Conservation (phyloP, 1,140 invertebrate species). For the Scylla paramamosain region DNA sequence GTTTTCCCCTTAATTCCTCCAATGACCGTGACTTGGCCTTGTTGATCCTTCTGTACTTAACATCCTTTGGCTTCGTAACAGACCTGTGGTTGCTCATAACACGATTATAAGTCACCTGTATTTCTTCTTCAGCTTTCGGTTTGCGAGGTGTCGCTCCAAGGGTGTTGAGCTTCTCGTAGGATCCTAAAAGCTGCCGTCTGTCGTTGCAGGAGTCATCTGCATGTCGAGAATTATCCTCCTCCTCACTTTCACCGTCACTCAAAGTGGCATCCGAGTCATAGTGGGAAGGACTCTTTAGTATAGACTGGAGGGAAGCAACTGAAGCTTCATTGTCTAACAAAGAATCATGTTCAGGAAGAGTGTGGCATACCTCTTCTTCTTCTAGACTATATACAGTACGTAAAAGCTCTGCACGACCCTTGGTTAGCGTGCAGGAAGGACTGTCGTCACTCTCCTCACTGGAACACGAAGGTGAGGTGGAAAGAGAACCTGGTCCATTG, state of each 20-base stretch:
- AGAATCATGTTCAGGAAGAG: slow-evolving; percentile 48
- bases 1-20: slow-evolving; percentile 89
- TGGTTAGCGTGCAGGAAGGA: slow-evolving; percentile 73
- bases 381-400: slow-evolving; percentile 69
- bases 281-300: slow-evolving; percentile 53
- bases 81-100: slow-evolving; percentile 94
- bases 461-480: slow-evolving; percentile 76
- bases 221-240: slow-evolving; percentile 39
- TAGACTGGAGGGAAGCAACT: slow-evolving; percentile 59
- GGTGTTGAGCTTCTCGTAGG: slow-evolving; percentile 72
- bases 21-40: slow-evolving; percentile 94
- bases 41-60: slow-evolving; percentile 94
- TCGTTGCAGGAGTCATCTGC: slow-evolving; percentile 60
- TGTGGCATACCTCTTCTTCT: slow-evolving; percentile 50
- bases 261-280: slow-evolving; percentile 76
- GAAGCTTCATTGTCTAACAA: slow-evolving; percentile 34
- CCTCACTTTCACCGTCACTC: slow-evolving; percentile 75
- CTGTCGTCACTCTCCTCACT: slow-evolving; percentile 77
- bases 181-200: slow-evolving; percentile 69
- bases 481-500: slow-evolving; percentile 80
- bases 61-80: slow-evolving; percentile 93
- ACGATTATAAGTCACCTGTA: slow-evolving; percentile 86
- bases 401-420: slow-evolving; percentile 58
- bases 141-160: neutral
- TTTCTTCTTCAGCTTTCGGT: slow-evolving; percentile 69